phyloP scores from a whole-genome alignment of 2,797 vertebrate species.

The Onychomys torridus region DNA sequence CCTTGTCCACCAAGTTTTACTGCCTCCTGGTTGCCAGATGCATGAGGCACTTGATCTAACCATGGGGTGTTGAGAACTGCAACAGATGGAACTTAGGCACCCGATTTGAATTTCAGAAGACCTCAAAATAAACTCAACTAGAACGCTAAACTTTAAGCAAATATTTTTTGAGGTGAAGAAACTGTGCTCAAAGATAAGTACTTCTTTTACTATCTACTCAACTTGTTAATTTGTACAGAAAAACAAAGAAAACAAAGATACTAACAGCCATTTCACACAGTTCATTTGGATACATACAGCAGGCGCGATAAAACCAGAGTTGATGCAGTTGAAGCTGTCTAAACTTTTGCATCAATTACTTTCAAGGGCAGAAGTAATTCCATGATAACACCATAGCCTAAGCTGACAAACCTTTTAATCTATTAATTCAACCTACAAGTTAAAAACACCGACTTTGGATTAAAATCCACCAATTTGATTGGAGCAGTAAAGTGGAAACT shows the following conservation, averaged over 20 bases:
- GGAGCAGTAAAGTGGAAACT: not conserved
- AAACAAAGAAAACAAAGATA: not conserved
- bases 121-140: not conserved
- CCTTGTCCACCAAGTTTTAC: not conserved
- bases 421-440: constrained; percentile 18
- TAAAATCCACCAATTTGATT: constrained; percentile 16
- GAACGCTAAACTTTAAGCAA: not conserved
- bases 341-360: constrained; percentile 44
- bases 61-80: not conserved
- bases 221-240: not conserved
- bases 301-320: not conserved
- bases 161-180: not conserved
- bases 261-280: not conserved
- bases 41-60: constrained; percentile 8
- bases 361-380: constrained; percentile 14
- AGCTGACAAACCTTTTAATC: constrained; percentile 36
- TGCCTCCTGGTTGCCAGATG: constrained; percentile 40
- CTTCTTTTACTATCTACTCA: not conserved
- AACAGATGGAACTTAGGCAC: not conserved
- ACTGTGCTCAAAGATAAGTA: not conserved
- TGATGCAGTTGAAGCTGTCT: not conserved
- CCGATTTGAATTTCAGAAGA: not conserved
- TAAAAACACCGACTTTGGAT: constrained; percentile 33
- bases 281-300: not conserved
- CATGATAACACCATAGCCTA: not conserved